phyloP scores from a whole-genome alignment of 2,888 invertebrate species.

The Metallyticus violacea region DNA sequence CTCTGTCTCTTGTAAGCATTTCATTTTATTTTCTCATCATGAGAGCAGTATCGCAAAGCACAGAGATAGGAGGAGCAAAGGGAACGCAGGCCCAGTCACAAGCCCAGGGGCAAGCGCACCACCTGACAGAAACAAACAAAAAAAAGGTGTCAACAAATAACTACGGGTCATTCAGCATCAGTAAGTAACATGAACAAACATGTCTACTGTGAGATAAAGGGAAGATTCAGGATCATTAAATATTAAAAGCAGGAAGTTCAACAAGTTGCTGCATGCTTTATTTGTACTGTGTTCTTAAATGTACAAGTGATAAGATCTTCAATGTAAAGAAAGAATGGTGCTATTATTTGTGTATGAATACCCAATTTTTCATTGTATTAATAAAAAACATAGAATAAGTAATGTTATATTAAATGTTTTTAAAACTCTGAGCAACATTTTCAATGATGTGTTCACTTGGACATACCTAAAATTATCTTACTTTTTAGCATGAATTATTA shows the following conservation, averaged over 20 bases:
- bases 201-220: background rate
- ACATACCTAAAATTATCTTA: background rate
- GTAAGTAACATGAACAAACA: background rate
- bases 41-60: slow-evolving; percentile 45
- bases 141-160: slow-evolving; percentile 9
- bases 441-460: background rate
- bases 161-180: background rate
- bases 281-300: background rate
- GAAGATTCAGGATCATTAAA: background rate
- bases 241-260: background rate
- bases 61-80: slow-evolving; percentile 50
- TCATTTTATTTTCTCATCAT: slow-evolving; percentile 30
- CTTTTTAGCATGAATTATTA: too few relatives aligned
- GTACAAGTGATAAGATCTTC: background rate
- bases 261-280: background rate
- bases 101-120: slow-evolving; percentile 36
- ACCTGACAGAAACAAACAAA: slow-evolving; percentile 41
- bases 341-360: background rate
- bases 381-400: background rate
- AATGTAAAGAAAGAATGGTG: background rate
- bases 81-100: slow-evolving; percentile 29
- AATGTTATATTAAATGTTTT: background rate
- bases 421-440: background rate
- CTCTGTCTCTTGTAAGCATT: slow-evolving; percentile 16
- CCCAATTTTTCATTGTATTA: background rate